Base-by-base conservation (phyloP, 2,113 vertebrate genomes). In the Tiliqua scincoides region DNA sequence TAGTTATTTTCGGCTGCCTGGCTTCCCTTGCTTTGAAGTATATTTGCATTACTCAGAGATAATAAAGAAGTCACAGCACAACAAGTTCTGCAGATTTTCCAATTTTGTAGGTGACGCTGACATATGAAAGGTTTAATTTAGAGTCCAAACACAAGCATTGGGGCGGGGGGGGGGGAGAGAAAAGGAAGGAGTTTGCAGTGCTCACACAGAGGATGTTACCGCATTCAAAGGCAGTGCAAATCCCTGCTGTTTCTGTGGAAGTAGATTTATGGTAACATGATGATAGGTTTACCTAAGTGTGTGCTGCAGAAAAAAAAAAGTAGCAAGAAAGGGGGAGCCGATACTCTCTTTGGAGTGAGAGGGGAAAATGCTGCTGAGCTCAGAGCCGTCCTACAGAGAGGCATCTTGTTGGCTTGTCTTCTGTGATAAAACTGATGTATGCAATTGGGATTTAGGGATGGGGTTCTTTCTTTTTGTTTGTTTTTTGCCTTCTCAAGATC, bases 21-120 rank as follows among this genome's bases (percentile, higher is more conserved):
- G 75, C 67, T 84, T 78, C 37, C 10, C 52, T 61, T 82, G 20
- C 37, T 59, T 48, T 77, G 81, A 83, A 79, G 18, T 54, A 70
- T 72, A 71, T 88, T 88, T 88, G 75, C 68, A 74, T 84, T 88
- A 84, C 75, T 84, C 82, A 74, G 27, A 87, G 67, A 87, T 83
- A 83, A 87, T 79, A 79, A 88, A 73, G 82, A 67, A 88, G 75
- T 84, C 75, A 79, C 40, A 65, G 75, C 43, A 79, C 67, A 79
- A 84, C 82, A 84, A 71, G 61, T 79, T 86, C 73, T 88, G 67
- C 57, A 79, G 54, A 52, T 84, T 84, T 88, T 88, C 82, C 75
- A 84, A n/a, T 84, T 84, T 88, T 79, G 68, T 79, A 73, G 82
- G 43, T 73, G 67, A 65, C 25, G 21, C 35, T 84, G 82, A 79